A percentile compares a stretch with the other conserved stretches of the same genome.
Evolutionary conservation across 2,888 invertebrate genomes (phyloP).

Genomic region (Patella ulyssiponensis): DNA sequence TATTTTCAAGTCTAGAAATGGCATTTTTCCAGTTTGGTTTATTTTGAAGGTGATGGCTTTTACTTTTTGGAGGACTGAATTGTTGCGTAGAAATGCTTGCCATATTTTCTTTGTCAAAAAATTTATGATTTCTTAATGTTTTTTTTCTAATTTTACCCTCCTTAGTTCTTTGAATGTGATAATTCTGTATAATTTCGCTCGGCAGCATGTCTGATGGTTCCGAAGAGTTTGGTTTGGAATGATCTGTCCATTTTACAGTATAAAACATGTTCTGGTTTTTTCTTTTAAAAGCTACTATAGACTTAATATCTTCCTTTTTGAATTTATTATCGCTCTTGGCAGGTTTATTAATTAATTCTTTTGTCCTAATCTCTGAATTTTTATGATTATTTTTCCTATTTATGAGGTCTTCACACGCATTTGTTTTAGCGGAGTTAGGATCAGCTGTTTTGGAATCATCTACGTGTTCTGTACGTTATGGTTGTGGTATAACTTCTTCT

Average conservation of each 20-base stretch:
- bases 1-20: no score
- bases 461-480: not conserved
- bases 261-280: not conserved
- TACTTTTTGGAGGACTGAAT: not conserved
- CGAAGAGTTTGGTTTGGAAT: no score
- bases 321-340: not conserved
- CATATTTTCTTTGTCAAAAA: not conserved
- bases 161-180: not conserved
- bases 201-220: not conserved
- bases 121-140: not conserved
- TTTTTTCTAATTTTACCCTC: not conserved
- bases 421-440: not conserved
- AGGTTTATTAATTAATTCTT: not conserved
- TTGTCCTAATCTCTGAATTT: not conserved
- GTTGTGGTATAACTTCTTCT: not conserved
- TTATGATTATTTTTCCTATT: not conserved
- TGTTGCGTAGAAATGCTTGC: not conserved
- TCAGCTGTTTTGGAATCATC: not conserved
- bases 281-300: no score
- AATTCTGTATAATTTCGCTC: not conserved
- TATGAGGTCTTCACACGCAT: no score
- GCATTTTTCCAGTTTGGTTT: not conserved
- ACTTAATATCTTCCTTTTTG: not conserved
- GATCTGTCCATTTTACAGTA: not conserved
- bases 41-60: not conserved